Evolutionary conservation across 1,140 invertebrate species (phyloP).

Genomic region (Drosophila tsacasi): DNA sequence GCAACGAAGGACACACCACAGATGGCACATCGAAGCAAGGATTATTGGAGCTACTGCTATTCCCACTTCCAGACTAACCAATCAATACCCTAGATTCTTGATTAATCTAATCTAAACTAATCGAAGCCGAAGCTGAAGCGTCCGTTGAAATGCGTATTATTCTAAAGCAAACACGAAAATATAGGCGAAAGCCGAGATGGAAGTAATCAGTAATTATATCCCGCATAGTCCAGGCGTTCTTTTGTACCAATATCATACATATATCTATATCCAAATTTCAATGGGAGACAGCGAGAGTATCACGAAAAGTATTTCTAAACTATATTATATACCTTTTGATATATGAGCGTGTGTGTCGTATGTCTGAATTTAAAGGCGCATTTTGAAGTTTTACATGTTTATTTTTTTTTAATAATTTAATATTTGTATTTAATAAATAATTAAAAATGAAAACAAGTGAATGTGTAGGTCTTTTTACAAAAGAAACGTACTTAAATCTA

Average conservation of each 20-base stretch:
- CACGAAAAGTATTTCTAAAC: conserved; percentile 75
- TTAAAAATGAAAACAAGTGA: conserved; percentile 52
- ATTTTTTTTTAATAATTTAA: conserved; percentile 78
- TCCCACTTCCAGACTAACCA: conserved; percentile 38
- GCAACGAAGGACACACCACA: conserved; percentile 13
- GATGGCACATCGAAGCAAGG: conserved; percentile 19
- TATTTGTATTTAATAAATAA: conserved; percentile 78
- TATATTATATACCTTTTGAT: conserved; percentile 44
- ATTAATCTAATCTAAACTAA: conserved; percentile 49
- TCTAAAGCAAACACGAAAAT: conserved; percentile 44
- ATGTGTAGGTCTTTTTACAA: conserved; percentile 78
- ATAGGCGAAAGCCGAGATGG: conserved; percentile 5
- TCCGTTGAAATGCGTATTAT: conserved; percentile 62
- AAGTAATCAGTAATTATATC: conserved; percentile 26
- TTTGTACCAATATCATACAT: conserved; percentile 43
- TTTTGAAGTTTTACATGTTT: conserved; percentile 79
- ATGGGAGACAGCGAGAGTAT: conserved; percentile 46
- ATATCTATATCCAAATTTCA: conserved; percentile 28
- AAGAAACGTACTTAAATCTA: conserved; percentile 78
- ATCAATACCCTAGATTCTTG: conserved; percentile 18
- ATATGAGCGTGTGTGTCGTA: conserved; percentile 46
- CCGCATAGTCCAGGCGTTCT: conserved; percentile 26
- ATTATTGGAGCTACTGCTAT: conserved; percentile 28
- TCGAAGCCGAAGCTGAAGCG: conserved; percentile 12
- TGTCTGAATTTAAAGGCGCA: conserved; percentile 72